phyloP scores from a whole-genome alignment of 2,888 invertebrate species.

The Pammene fasciana region DNA sequence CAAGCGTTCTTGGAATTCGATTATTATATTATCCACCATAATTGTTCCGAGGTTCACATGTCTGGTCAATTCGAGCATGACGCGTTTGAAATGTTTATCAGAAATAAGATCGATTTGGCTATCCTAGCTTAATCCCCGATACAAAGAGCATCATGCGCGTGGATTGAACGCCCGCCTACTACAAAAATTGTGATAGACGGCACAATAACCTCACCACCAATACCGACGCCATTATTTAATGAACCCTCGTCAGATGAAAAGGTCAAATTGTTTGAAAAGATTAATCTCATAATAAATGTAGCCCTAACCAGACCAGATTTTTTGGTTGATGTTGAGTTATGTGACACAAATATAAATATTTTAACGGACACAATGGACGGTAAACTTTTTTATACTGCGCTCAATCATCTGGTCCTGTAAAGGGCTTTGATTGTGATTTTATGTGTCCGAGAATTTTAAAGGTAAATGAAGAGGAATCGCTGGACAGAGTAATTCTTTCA shows the following conservation, averaged over 20 bases:
- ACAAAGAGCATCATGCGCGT: conserved; percentile 37
- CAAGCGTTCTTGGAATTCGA: conserved; percentile 48
- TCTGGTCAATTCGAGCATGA: conserved; percentile 24
- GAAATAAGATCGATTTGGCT: conserved; percentile 45
- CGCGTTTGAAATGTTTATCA: conserved; percentile 45
- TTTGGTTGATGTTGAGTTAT: conserved; percentile 68
- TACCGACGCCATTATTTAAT: conserved; percentile 81
- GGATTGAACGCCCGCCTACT: conserved; percentile 67
- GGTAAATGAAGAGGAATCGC: conserved; percentile 36
- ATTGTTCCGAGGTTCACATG: conserved; percentile 22
- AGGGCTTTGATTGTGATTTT: conserved; percentile 45
- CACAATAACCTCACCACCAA: conserved; percentile 79
- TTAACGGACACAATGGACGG: conserved; percentile 56
- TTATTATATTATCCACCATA: conserved; percentile 42
- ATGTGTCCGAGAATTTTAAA: conserved; percentile 31
- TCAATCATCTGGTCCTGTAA: conserved; percentile 48
- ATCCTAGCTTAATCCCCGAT: conserved; percentile 39
- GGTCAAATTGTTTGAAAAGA: conserved; percentile 84
- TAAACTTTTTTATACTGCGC: conserved; percentile 54
- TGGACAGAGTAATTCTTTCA: conserved; percentile 35
- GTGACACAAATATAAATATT: conserved; percentile 65
- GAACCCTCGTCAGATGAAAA: conserved; percentile 83
- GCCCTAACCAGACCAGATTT: conserved; percentile 73
- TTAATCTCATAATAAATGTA: conserved; percentile 82
- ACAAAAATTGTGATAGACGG: conserved; percentile 79